A percentile compares a stretch with the other conserved stretches of the same genome.
Evolutionary conservation across 2,113 vertebrate species (phyloP).

Genomic region (Toxotes chatareus): DNA sequence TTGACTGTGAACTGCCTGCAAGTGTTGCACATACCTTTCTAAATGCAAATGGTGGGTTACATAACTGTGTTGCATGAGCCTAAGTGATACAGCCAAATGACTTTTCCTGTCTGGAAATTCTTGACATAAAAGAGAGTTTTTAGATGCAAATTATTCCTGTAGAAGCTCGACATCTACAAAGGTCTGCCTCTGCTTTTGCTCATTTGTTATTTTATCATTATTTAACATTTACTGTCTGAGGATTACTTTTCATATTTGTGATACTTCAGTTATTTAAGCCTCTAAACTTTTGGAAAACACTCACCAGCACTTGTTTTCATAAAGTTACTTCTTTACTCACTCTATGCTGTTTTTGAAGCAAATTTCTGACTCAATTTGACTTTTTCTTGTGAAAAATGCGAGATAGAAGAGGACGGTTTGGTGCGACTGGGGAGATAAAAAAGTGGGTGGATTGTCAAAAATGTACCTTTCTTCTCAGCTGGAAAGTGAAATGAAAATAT

Average conservation of each 20-base stretch:
- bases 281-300: neutral
- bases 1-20: slow-evolving; percentile 12
- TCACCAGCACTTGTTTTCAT: neutral
- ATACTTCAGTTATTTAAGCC: neutral
- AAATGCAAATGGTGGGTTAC: slow-evolving; percentile 52
- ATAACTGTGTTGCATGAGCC: slow-evolving; percentile 1
- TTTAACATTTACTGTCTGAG: neutral
- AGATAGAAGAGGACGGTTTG: neutral
- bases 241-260: slow-evolving; percentile 7
- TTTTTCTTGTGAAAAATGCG: neutral
- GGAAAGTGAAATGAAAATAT: slow-evolving; percentile 12
- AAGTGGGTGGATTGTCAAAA: neutral
- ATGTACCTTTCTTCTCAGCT: neutral
- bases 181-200: neutral
- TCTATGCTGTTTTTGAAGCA: neutral
- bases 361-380: neutral
- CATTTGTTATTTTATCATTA: neutral
- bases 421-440: neutral
- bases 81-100: slow-evolving; percentile 19
- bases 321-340: neutral
- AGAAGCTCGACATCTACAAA: neutral
- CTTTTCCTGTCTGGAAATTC: slow-evolving; percentile 28
- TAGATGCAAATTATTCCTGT: slow-evolving; percentile 2
- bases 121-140: slow-evolving; percentile 14
- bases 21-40: slow-evolving; percentile 38